phyloP scores from a whole-genome alignment of 2,888 invertebrate genomes.

The Thumatha senex region DNA sequence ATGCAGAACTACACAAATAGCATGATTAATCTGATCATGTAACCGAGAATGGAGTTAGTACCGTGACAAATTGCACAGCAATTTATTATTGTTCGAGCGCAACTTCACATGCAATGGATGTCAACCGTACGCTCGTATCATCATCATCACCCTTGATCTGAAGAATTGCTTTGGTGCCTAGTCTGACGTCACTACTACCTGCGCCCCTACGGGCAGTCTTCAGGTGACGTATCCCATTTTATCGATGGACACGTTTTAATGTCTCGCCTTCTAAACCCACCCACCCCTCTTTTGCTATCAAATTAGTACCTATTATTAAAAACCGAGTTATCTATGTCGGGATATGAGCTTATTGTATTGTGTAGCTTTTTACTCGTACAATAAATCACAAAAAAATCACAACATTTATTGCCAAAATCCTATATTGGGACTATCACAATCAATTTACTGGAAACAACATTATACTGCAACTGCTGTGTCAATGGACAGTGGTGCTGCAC shows the following conservation, averaged over 20 bases:
- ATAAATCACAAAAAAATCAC: too few species aligned
- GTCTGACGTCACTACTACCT: too few species aligned
- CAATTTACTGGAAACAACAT: constrained; percentile 11
- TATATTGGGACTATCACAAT: constrained; percentile 7
- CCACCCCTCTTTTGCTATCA: too few species aligned
- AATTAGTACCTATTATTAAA: too few species aligned
- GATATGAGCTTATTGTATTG: too few species aligned
- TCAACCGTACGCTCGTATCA: not conserved
- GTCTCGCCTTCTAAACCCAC: too few species aligned
- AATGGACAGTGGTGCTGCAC: constrained; percentile 27
- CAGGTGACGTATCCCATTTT: too few species aligned
- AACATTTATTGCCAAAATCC: constrained; percentile 25
- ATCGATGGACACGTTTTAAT: too few species aligned
- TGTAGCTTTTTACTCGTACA: too few species aligned
- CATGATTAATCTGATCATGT: constrained; percentile 6
- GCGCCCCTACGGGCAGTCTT: too few species aligned
- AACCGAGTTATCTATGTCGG: too few species aligned
- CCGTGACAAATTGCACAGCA: constrained; percentile 10
- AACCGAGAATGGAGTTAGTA: constrained; percentile 4
- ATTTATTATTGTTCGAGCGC: constrained; percentile 1
- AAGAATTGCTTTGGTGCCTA: too few species aligned
- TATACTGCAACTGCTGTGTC: constrained; percentile 46
- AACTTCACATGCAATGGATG: not conserved
- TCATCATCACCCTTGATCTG: not conserved
- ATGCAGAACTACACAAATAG: not conserved